These are phyloP conservation scores for Subanguina moxae DNA, from an alignment of 1,140 invertebrate genomes.

Conservation along the genomic window DNA sequence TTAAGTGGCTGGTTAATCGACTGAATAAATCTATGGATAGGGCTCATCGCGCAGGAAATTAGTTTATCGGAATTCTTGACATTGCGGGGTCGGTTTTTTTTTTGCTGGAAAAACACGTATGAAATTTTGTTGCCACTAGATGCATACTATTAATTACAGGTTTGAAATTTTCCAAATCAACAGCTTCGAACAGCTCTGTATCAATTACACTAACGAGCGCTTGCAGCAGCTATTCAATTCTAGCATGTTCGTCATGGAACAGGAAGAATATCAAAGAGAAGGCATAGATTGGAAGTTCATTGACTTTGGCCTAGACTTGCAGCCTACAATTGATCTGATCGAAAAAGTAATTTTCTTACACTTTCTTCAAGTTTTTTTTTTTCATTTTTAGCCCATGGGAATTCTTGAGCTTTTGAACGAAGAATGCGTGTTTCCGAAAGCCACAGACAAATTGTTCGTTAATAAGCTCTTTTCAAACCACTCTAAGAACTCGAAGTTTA, in stretches of 20 bases:
- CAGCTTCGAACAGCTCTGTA: conserved; percentile 97
- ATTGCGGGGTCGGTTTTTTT: conserved; percentile 84
- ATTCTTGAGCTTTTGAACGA: conserved; percentile 85
- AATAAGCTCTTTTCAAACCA: conserved; percentile 93
- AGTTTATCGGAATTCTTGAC: conserved; percentile 98
- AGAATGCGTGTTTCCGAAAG: conserved; percentile 75
- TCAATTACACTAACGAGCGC: conserved; percentile 99
- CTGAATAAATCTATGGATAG: conserved; percentile 93
- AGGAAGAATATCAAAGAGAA: conserved; percentile 98
- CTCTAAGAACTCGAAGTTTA: conserved; percentile 84
- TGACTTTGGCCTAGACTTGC: conserved; percentile 96
- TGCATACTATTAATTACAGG: conserved; percentile 35
- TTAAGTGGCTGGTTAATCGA: conserved; percentile 86
- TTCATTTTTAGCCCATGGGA: conserved; percentile 76
- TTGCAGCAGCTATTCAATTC: conserved; percentile 99
- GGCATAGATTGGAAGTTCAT: conserved; percentile 99
- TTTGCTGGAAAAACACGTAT: background rate
- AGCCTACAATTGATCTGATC: conserved; percentile 97
- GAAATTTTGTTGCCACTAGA: too few relatives aligned
- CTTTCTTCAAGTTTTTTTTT: background rate
- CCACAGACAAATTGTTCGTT: conserved; percentile 96
- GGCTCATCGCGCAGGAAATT: conserved; percentile 93
- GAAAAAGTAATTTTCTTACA: conserved; percentile 72
- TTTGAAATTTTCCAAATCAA: conserved; percentile 99
- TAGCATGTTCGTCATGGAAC: conserved; percentile 99